Percentiles rank a stretch among this genome's conserved stretches.
Evolutionary conservation across 2,888 invertebrate species (phyloP).

Genomic region (Drosophila nr. perissopoda): DNA sequence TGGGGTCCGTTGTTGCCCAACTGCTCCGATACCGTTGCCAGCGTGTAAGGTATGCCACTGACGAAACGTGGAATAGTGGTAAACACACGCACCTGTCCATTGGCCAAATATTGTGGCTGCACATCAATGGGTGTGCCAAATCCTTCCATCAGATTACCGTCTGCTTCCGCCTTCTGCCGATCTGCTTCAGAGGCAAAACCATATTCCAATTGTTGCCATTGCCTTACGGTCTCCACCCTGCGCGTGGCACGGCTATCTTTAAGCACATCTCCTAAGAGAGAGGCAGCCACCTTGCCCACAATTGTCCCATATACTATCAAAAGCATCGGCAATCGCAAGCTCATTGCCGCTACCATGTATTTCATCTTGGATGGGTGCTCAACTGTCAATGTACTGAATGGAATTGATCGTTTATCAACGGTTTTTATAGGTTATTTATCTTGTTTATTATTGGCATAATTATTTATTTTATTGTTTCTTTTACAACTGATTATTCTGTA

Average conservation of each 20-base stretch:
- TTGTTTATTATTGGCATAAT: slow-evolving; percentile 2
- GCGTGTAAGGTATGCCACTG: slow-evolving; percentile 89
- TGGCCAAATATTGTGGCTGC: slow-evolving; percentile 66
- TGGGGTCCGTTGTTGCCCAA: slow-evolving; percentile 85
- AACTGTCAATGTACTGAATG: not conserved
- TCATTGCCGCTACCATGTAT: slow-evolving; percentile 4
- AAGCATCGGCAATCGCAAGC: slow-evolving; percentile 1
- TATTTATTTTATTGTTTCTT: slow-evolving; percentile 13
- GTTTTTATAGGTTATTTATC: slow-evolving; percentile 26
- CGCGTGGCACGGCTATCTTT: slow-evolving; percentile 24
- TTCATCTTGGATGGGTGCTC: slow-evolving; percentile 33
- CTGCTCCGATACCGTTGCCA: slow-evolving; percentile 89
- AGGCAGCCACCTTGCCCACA: not conserved
- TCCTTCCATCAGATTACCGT: slow-evolving; percentile 87
- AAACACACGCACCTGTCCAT: slow-evolving; percentile 86
- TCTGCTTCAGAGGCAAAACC: slow-evolving; percentile 87
- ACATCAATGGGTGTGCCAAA: slow-evolving; percentile 87
- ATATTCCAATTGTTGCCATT: slow-evolving; percentile 90
- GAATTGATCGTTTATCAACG: slow-evolving; percentile 37
- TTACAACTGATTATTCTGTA: slow-evolving; percentile 35
- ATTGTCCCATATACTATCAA: not conserved
- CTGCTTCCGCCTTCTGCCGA: slow-evolving; percentile 85
- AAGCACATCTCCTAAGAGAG: not conserved
- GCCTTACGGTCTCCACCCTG: slow-evolving; percentile 85
- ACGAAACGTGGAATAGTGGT: slow-evolving; percentile 90